Evolutionary conservation across 2,113 vertebrate genomes (phyloP).

Genomic region (Abramis brama): DNA sequence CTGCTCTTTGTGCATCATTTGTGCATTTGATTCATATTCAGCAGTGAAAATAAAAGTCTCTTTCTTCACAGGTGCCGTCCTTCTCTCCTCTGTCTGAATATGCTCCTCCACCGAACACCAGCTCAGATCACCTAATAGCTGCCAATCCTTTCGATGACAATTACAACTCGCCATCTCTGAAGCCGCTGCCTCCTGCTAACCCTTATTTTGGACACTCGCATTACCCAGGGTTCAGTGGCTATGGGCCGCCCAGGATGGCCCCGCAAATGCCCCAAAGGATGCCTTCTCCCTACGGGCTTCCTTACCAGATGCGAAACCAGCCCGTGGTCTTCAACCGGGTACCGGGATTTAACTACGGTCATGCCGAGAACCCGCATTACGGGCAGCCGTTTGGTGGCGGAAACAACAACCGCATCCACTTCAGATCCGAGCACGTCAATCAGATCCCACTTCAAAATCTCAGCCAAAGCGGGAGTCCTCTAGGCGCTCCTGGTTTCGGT

Average conservation of each 20-base stretch:
- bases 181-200: constrained; percentile 74
- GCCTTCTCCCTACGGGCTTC: constrained; percentile 73
- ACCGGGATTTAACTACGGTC: constrained; percentile 76
- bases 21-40: not conserved
- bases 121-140: constrained; percentile 85
- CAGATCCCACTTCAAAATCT: constrained; percentile 71
- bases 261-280: constrained; percentile 74
- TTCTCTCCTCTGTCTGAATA: constrained; percentile 84
- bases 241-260: constrained; percentile 79
- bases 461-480: constrained; percentile 69
- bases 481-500: constrained; percentile 71
- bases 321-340: constrained; percentile 77
- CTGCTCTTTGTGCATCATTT: not conserved
- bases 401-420: constrained; percentile 71
- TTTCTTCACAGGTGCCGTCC: constrained; percentile 74
- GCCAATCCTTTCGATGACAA: constrained; percentile 88
- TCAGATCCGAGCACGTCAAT: constrained; percentile 77
- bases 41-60: not conserved
- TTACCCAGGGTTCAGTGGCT: constrained; percentile 77
- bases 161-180: constrained; percentile 78
- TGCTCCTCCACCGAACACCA: constrained; percentile 84
- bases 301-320: constrained; percentile 80
- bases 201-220: constrained; percentile 74
- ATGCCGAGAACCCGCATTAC: constrained; percentile 75
- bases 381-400: constrained; percentile 67